Conservation (phyloP, 2,113 vertebrate genomes). For the Anguilla japonica region DNA sequence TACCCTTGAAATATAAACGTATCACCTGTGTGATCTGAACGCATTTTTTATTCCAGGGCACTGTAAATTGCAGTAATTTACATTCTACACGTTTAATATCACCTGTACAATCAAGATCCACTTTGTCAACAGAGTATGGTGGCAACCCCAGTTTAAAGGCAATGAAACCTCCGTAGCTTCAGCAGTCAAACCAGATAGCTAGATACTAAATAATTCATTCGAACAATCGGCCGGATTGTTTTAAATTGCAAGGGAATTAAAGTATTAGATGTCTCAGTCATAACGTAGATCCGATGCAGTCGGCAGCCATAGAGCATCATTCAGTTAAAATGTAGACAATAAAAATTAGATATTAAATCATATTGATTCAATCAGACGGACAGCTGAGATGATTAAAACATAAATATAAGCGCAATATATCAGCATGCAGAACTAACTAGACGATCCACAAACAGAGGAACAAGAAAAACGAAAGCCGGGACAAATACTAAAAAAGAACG, state of each 20-base stretch:
- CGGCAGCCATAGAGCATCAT: background rate
- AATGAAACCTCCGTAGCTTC: background rate
- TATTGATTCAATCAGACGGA: background rate
- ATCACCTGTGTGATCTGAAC: too few species aligned
- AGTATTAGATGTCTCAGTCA: constrained; percentile 10
- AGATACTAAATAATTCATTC: background rate
- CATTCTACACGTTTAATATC: too few species aligned
- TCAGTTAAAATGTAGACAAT: too few species aligned
- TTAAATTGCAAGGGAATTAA: background rate
- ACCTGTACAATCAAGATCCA: background rate
- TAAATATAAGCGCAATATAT: background rate
- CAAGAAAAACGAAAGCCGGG: background rate
- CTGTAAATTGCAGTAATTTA: too few species aligned
- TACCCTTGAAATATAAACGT: too few species aligned
- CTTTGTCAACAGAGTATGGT: background rate
- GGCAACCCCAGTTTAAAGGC: background rate
- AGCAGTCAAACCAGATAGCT: background rate
- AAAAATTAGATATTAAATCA: too few species aligned
- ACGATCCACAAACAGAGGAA: background rate
- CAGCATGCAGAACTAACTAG: background rate
- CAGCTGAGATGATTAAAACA: background rate
- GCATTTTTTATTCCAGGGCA: too few species aligned
- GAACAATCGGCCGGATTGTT: background rate
- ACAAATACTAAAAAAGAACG: background rate
- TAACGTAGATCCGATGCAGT: background rate